A percentile compares a stretch with the other conserved stretches of the same genome.
Evolutionary conservation across 2,113 vertebrate species (phyloP).

Genomic region (Nothocercus julius): DNA sequence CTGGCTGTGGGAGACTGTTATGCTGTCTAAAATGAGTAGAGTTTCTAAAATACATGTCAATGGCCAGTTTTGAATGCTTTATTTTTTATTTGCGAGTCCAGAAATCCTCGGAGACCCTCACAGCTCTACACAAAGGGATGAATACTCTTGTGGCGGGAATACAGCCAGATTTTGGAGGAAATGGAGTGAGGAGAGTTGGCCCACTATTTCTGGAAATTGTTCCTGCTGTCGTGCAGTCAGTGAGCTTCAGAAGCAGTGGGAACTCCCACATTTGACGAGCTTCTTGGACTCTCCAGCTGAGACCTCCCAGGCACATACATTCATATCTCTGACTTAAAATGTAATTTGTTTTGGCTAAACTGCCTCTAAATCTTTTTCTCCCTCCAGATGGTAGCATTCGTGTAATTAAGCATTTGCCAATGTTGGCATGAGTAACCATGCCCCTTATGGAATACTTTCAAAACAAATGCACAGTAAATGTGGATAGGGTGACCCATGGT

Average conservation of each 20-base stretch:
- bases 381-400: slow-evolving; percentile 59
- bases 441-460: slow-evolving; percentile 49
- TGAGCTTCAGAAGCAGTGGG: background rate
- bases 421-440: slow-evolving; percentile 11
- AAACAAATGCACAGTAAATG: slow-evolving; percentile 28
- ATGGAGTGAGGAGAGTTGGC: background rate
- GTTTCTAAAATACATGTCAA: background rate
- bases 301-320: slow-evolving; percentile 1
- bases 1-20: background rate
- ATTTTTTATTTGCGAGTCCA: background rate
- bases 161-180: background rate
- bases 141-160: background rate
- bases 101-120: background rate
- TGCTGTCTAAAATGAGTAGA: background rate
- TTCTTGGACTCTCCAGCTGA: background rate
- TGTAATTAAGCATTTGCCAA: slow-evolving; percentile 54
- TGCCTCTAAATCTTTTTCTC: slow-evolving; percentile 38
- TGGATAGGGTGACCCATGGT: background rate
- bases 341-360: slow-evolving; percentile 39
- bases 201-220: background rate
- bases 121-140: rapidly evolving
- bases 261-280: background rate
- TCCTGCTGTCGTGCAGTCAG: background rate
- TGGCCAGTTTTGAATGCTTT: background rate
- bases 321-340: slow-evolving; percentile 27